These are phyloP conservation scores for Scolopax rusticola DNA, from an alignment of 2,797 vertebrate species.

Conservation along the genomic window DNA sequence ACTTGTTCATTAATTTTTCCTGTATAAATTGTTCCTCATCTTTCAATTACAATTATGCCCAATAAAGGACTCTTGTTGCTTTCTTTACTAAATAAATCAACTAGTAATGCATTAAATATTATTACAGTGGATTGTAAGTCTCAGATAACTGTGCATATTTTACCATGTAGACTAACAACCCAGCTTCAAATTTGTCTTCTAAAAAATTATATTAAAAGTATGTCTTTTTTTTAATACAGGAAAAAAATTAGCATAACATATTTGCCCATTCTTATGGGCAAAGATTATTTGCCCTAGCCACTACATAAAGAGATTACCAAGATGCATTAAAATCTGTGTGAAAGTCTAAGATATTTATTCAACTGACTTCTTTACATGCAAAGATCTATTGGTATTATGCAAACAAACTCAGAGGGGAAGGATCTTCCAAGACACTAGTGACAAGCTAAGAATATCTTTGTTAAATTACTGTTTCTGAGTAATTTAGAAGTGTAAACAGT, in stretches of 20 bases:
- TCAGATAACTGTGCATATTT: not conserved
- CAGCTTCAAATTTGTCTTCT: not conserved
- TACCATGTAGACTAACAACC: not conserved
- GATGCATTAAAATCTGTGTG: not conserved
- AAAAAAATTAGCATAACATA: not conserved
- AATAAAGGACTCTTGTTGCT: not conserved
- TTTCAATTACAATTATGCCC: not conserved
- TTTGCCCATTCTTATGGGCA: no score
- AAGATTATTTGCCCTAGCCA: not conserved
- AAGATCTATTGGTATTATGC: not conserved
- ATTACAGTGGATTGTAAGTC: not conserved
- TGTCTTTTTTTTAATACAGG: not conserved
- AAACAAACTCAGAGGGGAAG: not conserved
- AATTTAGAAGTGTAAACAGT: not conserved
- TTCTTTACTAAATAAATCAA: not conserved
- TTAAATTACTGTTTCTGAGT: not conserved
- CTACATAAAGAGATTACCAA: not conserved
- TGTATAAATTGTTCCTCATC: not conserved
- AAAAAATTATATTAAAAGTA: constrained; percentile 9
- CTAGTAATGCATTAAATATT: not conserved
- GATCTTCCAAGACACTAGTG: not conserved
- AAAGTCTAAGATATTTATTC: not conserved
- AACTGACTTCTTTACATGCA: not conserved
- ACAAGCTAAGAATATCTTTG: not conserved
- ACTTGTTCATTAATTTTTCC: not conserved